Base-by-base conservation (phyloP, 1,140 invertebrate species). In the Dysdera silvatica region DNA sequence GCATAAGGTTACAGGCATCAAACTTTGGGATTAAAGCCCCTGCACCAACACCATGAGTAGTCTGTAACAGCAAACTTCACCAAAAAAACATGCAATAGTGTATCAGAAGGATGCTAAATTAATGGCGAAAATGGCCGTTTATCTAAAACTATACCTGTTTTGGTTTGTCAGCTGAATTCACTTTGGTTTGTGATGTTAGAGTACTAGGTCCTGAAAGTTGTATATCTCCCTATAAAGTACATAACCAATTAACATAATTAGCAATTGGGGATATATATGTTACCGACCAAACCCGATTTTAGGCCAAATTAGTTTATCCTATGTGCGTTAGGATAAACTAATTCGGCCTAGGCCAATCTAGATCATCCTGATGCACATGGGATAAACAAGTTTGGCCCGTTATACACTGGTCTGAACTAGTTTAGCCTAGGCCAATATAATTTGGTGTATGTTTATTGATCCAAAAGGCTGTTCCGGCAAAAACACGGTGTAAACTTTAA, bases 211-310 rank as follows among this genome's bases (percentile, higher is more conserved):
- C 62, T 32, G 55, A 65, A 18, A 65, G 41, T 52, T 58, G 61
- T 43, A 63, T 63, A 56, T 63, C 61, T 63, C 52, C 61, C 61
- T 63, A 56, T 28, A 63, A 45, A 63, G 33, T 54, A 31, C n/a
- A 18, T 18, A n/a, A 49, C 12, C 14, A 4, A 18, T 31, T 16
- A 40, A 18, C 4, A 40, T 40, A 37, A 37, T 35, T 23, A 18
- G 28, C 8, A 37, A 37, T 10, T 37, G 8, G 8, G n/a, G 35
- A 37, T 37, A n/a, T n/a, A 37, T 8, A 37, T 37, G 35, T 37
- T 37, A 37, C 8, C n/a, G 35, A 10, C n/a, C n/a, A 37, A 37
- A 45, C n/a, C n/a, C n/a, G n/a, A n/a, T n/a, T n/a, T n/a, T 45
- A 45, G 8, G 8, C 10, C 18, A 45, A 45, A 20, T 20, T 45